phyloP scores from a whole-genome alignment of 2,888 invertebrate species.

The Plagiodera versicolora region DNA sequence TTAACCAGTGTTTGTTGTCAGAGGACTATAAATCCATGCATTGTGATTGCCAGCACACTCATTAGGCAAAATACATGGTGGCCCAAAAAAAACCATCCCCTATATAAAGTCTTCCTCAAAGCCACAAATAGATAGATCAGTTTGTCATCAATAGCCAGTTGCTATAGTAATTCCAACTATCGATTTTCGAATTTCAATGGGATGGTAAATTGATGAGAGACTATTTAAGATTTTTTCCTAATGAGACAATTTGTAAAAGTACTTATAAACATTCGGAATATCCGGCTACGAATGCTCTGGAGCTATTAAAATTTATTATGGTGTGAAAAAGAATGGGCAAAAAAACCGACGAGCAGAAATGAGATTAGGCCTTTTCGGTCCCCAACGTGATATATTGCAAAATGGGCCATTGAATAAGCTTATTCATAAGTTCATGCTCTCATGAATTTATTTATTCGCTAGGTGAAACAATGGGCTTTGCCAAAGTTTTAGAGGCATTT shows the following conservation, averaged over 20 bases:
- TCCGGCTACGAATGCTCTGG: constrained; percentile 18
- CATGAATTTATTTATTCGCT: constrained; percentile 3
- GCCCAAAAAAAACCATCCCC: no score
- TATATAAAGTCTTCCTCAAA: no score
- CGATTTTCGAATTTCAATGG: no score
- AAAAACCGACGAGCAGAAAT: constrained; percentile 23
- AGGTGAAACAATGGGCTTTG: constrained; percentile 1
- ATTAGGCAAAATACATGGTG: not conserved
- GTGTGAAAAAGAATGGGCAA: constrained; percentile 20
- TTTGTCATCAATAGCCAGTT: no score
- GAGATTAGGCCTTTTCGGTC: constrained; percentile 23
- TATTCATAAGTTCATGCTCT: constrained; percentile 21
- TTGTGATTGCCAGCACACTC: constrained; percentile 26
- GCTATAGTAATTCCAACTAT: no score
- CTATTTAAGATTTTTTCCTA: not conserved
- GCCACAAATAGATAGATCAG: not conserved
- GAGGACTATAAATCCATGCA: constrained; percentile 42
- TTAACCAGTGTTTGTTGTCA: constrained; percentile 43
- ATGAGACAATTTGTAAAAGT: not conserved
- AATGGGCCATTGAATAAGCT: constrained; percentile 22
- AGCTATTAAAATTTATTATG: constrained; percentile 29
- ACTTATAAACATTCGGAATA: constrained; percentile 2
- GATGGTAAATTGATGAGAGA: no score
- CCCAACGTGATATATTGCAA: constrained; percentile 24
- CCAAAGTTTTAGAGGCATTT: not conserved